A percentile compares a stretch with the other conserved stretches of the same genome.
These are phyloP conservation scores for Speoplatyrhinus poulsoni DNA, from an alignment of 2,113 vertebrate species.

Conservation along the genomic window DNA sequence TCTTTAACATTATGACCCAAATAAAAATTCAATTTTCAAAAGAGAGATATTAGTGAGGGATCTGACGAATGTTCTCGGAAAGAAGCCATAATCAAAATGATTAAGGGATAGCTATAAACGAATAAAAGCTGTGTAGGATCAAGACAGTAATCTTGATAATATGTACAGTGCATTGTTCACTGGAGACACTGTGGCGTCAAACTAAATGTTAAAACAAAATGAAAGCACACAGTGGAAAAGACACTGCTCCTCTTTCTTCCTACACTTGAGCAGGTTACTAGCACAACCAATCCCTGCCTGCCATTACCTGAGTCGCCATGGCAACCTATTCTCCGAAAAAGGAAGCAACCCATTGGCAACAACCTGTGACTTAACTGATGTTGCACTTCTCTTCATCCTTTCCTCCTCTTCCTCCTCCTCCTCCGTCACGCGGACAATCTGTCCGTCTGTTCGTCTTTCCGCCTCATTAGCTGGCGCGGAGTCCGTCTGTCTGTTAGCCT, in stretches of 20 bases:
- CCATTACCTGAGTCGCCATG: constrained; percentile 66
- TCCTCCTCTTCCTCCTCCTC: not conserved
- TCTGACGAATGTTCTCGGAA: too few relatives aligned
- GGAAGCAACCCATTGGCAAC: constrained; percentile 59
- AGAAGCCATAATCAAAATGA: too few relatives aligned
- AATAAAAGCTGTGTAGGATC: too few relatives aligned
- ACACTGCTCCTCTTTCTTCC: constrained; percentile 8
- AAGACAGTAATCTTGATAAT: too few relatives aligned
- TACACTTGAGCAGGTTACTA: constrained; percentile 33
- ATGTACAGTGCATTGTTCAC: too few relatives aligned
- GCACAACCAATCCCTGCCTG: constrained; percentile 48
- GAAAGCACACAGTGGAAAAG: too few relatives aligned
- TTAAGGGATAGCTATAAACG: too few relatives aligned
- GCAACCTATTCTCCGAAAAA: constrained; percentile 59
- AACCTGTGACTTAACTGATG: constrained; percentile 48
- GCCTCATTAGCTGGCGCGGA: constrained; percentile 56
- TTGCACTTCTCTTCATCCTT: constrained; percentile 17
- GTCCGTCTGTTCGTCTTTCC: constrained; percentile 35
- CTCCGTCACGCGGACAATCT: constrained; percentile 16
- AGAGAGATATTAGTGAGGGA: not conserved
- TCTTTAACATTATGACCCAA: constrained; percentile 1
- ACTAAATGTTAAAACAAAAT: too few relatives aligned
- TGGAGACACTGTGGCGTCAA: too few relatives aligned
- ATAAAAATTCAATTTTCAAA: constrained; percentile 8
- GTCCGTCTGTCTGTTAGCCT: constrained; percentile 20